These are phyloP conservation scores for Pteropus alecto DNA, from an alignment of 2,113 vertebrate species.

Conservation along the genomic window DNA sequence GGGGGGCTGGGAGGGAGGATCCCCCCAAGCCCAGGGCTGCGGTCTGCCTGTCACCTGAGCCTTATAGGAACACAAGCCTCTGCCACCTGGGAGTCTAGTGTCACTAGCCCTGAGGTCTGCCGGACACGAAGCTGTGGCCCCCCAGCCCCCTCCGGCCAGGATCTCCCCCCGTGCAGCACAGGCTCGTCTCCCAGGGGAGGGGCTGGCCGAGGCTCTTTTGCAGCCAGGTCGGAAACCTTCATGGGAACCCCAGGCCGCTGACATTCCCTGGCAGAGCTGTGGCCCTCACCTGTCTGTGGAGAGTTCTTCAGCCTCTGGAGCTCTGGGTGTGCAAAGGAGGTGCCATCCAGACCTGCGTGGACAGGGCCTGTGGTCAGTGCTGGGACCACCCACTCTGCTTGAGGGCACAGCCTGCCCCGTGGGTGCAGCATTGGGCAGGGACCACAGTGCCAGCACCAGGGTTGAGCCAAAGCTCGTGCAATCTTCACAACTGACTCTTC, in stretches of 20 bases:
- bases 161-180: background rate
- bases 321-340: background rate
- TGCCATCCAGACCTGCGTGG: background rate
- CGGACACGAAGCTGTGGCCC: background rate
- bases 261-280: fast-evolving
- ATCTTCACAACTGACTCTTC: background rate
- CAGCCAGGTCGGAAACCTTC: no score
- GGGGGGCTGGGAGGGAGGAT: no score
- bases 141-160: background rate
- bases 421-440: background rate
- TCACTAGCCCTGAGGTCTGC: background rate
- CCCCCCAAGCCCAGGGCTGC: no score
- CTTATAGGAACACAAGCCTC: background rate
- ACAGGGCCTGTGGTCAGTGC: background rate
- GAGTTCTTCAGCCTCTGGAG: background rate
- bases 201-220: no score
- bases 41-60: background rate
- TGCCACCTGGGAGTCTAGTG: background rate
- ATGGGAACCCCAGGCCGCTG: fast-evolving
- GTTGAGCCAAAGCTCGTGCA: background rate
- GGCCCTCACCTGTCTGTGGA: background rate
- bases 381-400: background rate
- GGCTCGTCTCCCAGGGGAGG: background rate
- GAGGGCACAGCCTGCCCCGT: background rate
- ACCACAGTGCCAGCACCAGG: background rate